phyloP scores from a whole-genome alignment of 1,140 invertebrate species.

The Brachionus manjavacas region DNA sequence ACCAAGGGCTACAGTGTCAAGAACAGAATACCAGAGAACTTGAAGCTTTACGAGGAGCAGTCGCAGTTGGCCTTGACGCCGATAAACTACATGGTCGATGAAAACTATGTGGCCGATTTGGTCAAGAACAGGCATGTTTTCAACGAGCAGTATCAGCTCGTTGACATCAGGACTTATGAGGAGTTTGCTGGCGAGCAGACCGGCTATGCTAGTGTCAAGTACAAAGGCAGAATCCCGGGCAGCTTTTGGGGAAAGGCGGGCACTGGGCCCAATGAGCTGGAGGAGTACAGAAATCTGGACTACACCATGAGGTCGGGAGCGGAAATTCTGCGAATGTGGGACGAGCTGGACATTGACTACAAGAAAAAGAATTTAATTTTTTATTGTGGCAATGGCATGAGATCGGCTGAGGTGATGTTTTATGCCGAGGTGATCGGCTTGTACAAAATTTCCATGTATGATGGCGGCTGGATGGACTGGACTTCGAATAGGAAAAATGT shows the following conservation, averaged over 20 bases:
- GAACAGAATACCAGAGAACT: background rate
- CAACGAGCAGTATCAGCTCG: background rate
- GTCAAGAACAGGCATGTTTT: constrained; percentile 28
- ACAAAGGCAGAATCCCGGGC: constrained; percentile 15
- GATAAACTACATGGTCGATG: constrained; percentile 17
- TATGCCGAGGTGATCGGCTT: constrained; percentile 36
- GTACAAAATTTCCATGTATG: constrained; percentile 39
- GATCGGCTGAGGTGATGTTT: constrained; percentile 20
- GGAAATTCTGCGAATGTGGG: constrained; percentile 34
- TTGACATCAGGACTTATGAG: constrained; percentile 20
- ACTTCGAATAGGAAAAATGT: constrained; percentile 1
- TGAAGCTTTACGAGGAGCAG: constrained; percentile 24
- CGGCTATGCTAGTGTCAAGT: background rate
- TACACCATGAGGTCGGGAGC: constrained; percentile 19
- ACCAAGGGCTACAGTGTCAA: background rate
- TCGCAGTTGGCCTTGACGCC: background rate
- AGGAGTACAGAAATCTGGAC: constrained; percentile 30
- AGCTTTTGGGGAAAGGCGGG: constrained; percentile 36
- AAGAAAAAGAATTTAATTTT: constrained; percentile 34
- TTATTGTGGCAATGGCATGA: constrained; percentile 29
- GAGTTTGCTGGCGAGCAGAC: background rate
- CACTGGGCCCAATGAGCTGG: background rate
- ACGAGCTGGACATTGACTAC: constrained; percentile 25
- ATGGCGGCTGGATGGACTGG: constrained; percentile 41
- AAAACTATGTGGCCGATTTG: constrained; percentile 16